phyloP scores from a whole-genome alignment of 2,888 invertebrate species.

The Arrhopalites spinosus region DNA sequence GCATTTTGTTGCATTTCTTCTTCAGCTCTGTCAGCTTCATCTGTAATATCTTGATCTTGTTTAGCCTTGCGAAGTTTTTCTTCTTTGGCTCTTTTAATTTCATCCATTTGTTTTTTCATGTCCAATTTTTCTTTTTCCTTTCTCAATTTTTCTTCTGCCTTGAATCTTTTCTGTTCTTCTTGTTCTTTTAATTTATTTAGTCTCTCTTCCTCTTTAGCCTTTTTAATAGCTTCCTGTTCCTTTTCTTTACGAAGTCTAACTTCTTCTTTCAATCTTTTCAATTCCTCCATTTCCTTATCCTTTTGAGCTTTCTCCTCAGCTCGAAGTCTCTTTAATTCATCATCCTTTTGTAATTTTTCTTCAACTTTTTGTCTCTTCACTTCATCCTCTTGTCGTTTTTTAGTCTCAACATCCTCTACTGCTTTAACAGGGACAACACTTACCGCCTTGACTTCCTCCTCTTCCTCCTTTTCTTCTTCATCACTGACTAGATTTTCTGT shows the following conservation, averaged over 20 bases:
- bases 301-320: constrained; percentile 37
- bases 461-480: constrained; percentile 58
- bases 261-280: constrained; percentile 35
- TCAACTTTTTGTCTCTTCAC: constrained; percentile 6
- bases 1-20: not conserved
- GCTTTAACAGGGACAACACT: constrained; percentile 6
- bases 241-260: constrained; percentile 43
- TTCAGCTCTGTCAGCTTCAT: not conserved
- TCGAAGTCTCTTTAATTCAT: constrained; percentile 32
- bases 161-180: constrained; percentile 22
- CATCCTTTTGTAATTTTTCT: constrained; percentile 28
- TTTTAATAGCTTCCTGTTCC: constrained; percentile 28
- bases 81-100: constrained; percentile 1
- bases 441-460: constrained; percentile 58
- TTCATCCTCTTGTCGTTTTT: constrained; percentile 32
- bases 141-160: constrained; percentile 14
- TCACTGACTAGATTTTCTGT: constrained; percentile 62
- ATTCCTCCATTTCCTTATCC: constrained; percentile 34
- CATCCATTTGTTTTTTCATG: not conserved
- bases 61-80: constrained; percentile 50
- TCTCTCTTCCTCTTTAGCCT: constrained; percentile 59
- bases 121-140: constrained; percentile 17
- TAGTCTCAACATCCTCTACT: constrained; percentile 43
- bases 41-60: not conserved
- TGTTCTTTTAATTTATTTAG: constrained; percentile 33